phyloP scores from a whole-genome alignment of 2,888 invertebrate species.

The Calameuta idolon region DNA sequence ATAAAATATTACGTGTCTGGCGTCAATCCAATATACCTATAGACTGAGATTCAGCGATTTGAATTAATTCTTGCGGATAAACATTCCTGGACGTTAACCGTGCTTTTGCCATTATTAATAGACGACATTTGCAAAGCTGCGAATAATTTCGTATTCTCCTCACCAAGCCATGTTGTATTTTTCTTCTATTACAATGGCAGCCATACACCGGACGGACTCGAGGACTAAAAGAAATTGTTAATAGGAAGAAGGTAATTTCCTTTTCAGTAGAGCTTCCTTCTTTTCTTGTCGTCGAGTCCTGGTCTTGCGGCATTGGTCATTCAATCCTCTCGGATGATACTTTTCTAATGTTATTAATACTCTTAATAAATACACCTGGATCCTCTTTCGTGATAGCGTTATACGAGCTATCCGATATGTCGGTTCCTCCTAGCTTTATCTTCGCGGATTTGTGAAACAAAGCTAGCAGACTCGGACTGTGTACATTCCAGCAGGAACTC shows the following conservation, averaged over 20 bases:
- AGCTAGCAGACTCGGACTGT: not conserved
- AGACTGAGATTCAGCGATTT: not conserved
- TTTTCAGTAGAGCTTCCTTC: not conserved
- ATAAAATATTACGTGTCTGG: not conserved
- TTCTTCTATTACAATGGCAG: not conserved
- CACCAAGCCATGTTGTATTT: not conserved
- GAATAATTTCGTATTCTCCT: not conserved
- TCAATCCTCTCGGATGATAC: not conserved
- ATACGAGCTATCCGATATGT: not conserved
- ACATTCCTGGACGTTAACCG: not conserved
- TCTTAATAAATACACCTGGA: not conserved
- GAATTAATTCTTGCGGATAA: not conserved
- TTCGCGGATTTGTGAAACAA: conserved; percentile 3
- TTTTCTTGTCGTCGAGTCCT: not conserved
- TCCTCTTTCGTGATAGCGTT: not conserved
- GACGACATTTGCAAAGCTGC: not conserved
- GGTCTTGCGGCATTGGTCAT: not conserved
- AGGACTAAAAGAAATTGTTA: not conserved
- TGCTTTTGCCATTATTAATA: not conserved
- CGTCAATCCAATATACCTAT: not conserved
- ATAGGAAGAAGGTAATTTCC: not conserved
- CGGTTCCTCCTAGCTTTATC: not conserved
- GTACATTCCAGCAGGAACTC: not conserved
- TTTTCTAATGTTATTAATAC: not conserved
- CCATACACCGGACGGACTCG: not conserved